Conservation (phyloP, 2,888 invertebrate genomes). For the Drosophila picticornis region DNA sequence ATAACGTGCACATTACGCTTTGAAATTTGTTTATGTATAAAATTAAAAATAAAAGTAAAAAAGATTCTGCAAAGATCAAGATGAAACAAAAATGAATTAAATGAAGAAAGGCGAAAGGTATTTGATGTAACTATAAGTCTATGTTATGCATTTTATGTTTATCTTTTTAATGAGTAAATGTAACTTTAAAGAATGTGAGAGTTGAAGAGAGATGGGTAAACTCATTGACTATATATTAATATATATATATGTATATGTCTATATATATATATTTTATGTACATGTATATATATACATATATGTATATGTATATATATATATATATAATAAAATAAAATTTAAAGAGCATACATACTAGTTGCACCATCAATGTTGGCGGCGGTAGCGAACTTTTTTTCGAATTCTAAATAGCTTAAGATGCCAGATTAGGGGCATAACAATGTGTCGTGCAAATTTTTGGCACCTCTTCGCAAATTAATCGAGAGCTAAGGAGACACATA, state of each 20-base stretch:
- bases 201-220: constrained; percentile 48
- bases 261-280: constrained; percentile 29
- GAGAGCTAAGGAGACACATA: not conserved
- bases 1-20: constrained; percentile 46
- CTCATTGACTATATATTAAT: constrained; percentile 43
- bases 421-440: not conserved
- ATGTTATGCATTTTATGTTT: constrained; percentile 74
- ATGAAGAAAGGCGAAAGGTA: constrained; percentile 47
- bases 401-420: constrained; percentile 9
- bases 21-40: constrained; percentile 55
- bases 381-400: not conserved
- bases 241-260: constrained; percentile 22
- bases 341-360: constrained; percentile 31
- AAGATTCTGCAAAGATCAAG: constrained; percentile 12
- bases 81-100: not conserved
- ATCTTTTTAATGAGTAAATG: constrained; percentile 57
- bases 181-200: constrained; percentile 47
- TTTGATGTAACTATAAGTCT: constrained; percentile 74
- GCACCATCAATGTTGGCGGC: not conserved
- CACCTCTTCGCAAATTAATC: not conserved
- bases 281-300: constrained; percentile 18
- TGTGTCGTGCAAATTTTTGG: not conserved
- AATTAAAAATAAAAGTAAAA: constrained; percentile 30
- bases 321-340: constrained; percentile 43
- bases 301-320: constrained; percentile 16